Conservation (phyloP, 1,140 invertebrate species). For the Littorina saxatilis region DNA sequence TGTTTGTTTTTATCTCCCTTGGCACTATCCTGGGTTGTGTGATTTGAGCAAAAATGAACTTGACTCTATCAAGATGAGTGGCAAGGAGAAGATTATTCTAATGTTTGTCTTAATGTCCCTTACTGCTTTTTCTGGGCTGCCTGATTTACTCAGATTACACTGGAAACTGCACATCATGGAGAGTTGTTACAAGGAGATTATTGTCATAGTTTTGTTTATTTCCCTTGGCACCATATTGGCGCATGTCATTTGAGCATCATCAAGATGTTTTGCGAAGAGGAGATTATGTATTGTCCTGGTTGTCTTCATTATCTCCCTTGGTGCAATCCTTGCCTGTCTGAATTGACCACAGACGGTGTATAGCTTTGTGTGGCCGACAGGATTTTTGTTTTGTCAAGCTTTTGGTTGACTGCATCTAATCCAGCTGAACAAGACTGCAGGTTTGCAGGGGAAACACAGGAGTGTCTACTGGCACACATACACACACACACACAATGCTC, state of each 20-base stretch:
- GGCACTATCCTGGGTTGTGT: slow-evolving; percentile 64
- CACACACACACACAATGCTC: too few species aligned
- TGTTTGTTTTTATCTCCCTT: slow-evolving; percentile 61
- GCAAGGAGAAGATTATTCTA: slow-evolving; percentile 70
- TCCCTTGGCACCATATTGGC: too few species aligned
- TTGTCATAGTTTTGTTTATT: slow-evolving; percentile 63
- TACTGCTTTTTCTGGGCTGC: slow-evolving; percentile 61
- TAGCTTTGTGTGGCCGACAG: too few species aligned
- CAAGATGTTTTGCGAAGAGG: too few species aligned
- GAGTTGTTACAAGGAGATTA: slow-evolving; percentile 71
- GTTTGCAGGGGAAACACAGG: too few species aligned
- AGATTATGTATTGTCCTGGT: slow-evolving; percentile 64
- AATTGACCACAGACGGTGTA: too few species aligned
- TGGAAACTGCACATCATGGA: too few species aligned
- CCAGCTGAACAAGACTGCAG: too few species aligned
- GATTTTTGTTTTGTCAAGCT: too few species aligned
- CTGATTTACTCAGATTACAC: slow-evolving; percentile 45
- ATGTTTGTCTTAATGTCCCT: slow-evolving; percentile 64
- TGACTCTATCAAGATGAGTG: slow-evolving; percentile 59
- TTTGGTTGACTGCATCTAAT: too few species aligned
- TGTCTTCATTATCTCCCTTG: slow-evolving; percentile 62
- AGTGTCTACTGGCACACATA: too few species aligned
- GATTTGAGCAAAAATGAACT: slow-evolving; percentile 57
- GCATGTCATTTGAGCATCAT: too few species aligned
- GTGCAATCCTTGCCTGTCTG: slow-evolving; percentile 63